Evolutionary conservation across 2,888 invertebrate genomes (phyloP).

Genomic region (Chouioia cunea): DNA sequence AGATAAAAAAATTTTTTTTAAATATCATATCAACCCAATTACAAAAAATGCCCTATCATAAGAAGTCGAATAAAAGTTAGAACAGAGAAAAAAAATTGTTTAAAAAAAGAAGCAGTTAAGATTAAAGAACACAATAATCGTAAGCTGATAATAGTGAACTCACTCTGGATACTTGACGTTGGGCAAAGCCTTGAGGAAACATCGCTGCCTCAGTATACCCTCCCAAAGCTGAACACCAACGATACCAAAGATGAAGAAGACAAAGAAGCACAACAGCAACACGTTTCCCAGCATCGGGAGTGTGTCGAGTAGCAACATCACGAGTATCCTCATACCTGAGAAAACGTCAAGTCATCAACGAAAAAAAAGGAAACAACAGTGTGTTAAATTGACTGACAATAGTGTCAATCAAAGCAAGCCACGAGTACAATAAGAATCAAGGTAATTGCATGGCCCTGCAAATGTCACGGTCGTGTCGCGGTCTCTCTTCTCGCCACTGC

Average conservation of each 20-base stretch:
- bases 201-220: slow-evolving; percentile 94
- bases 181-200: slow-evolving; percentile 83
- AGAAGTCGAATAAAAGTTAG: background rate
- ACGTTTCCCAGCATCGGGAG: slow-evolving; percentile 99
- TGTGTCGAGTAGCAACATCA: slow-evolving; percentile 98
- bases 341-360: background rate
- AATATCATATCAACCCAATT: too few relatives aligned
- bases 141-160: slow-evolving; percentile 67
- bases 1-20: too few relatives aligned
- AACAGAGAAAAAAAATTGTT: slow-evolving; percentile 1
- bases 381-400: slow-evolving; percentile 33
- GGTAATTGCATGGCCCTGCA: slow-evolving; percentile 33
- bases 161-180: slow-evolving; percentile 82
- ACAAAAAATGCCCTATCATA: background rate
- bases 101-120: background rate
- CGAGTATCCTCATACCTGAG: slow-evolving; percentile 97
- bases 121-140: background rate
- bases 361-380: background rate
- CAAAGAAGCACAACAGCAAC: slow-evolving; percentile 97
- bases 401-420: slow-evolving; percentile 39
- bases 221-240: slow-evolving; percentile 99
- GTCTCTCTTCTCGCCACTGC: background rate
- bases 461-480: slow-evolving; percentile 35
- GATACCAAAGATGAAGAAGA: slow-evolving; percentile 99
- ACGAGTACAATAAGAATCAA: slow-evolving; percentile 16